A percentile compares a stretch with the other conserved stretches of the same genome.
These are phyloP conservation scores for Oncorhynchus kisutch DNA, from an alignment of 2,113 vertebrate genomes.

Conservation along the genomic window DNA sequence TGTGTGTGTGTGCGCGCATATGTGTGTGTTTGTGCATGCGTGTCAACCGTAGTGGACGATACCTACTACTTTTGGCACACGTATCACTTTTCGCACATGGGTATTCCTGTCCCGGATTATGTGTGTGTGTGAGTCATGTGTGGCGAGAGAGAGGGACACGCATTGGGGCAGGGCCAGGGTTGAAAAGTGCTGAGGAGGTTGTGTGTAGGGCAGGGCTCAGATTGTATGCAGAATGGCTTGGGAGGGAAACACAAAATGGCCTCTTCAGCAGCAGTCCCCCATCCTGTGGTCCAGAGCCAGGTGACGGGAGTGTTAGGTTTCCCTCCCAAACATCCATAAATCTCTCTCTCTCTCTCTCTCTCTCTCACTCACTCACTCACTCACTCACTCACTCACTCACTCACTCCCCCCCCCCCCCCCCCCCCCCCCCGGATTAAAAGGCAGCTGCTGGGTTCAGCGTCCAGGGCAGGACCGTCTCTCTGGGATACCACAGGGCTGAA, in stretches of 20 bases:
- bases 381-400: neutral
- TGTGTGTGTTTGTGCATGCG: neutral
- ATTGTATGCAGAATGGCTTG: conserved; percentile 20
- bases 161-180: neutral
- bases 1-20: neutral
- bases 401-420: neutral
- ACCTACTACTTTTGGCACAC: neutral
- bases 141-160: neutral
- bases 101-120: neutral
- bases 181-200: conserved; percentile 43
- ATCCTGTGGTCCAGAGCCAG: conserved; percentile 39
- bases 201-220: conserved; percentile 32
- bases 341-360: neutral
- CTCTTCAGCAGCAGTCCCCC: conserved; percentile 42
- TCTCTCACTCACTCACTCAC: neutral
- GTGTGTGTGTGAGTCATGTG: neutral
- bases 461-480: neutral
- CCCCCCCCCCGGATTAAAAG: neutral
- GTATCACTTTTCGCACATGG: neutral
- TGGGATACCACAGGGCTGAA: neutral
- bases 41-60: neutral
- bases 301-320: conserved; percentile 51
- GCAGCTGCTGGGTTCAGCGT: conserved; percentile 11
- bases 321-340: conserved; percentile 14
- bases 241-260: conserved; percentile 38